A percentile compares a stretch with the other conserved stretches of the same genome.
Conservation (phyloP, 2,113 vertebrate genomes). For the Gobiocypris rarus region DNA sequence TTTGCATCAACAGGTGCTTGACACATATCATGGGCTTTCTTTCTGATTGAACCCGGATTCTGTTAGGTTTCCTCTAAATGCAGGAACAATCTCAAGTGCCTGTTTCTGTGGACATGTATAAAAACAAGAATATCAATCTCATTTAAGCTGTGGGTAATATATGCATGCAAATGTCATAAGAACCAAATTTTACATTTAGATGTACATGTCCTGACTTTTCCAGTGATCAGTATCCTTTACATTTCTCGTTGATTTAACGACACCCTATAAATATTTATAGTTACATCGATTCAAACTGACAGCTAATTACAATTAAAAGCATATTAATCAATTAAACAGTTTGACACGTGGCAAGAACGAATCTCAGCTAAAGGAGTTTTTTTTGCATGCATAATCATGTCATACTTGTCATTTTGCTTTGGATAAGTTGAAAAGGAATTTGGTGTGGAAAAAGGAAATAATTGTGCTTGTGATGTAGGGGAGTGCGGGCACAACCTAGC, state of each 20-base stretch:
- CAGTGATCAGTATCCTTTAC: neutral
- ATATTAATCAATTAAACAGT: conserved; percentile 49
- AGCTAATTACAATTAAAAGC: conserved; percentile 46
- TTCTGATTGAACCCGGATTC: neutral
- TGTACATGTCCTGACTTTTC: neutral
- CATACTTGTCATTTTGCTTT: conserved; percentile 19
- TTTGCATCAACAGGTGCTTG: conserved; percentile 38
- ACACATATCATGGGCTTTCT: conserved; percentile 23
- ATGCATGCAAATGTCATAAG: neutral
- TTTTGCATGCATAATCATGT: conserved; percentile 38
- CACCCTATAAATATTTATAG: conserved; percentile 17
- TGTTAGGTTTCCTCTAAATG: conserved; percentile 8
- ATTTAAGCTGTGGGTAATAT: conserved; percentile 9
- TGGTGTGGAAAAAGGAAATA: neutral
- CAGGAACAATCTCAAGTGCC: conserved; percentile 27
- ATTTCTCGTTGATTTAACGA: neutral
- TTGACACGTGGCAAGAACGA: conserved; percentile 5
- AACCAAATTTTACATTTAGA: neutral
- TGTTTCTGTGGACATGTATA: conserved; percentile 26
- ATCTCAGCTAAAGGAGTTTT: conserved; percentile 33
- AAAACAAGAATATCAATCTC: conserved; percentile 42
- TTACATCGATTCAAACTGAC: conserved; percentile 32
- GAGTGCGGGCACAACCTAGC: no score
- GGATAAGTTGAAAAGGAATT: conserved; percentile 18
- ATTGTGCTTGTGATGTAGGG: neutral